A percentile compares a stretch with the other conserved stretches of the same genome.
These are phyloP conservation scores for Luffia ferchaultella DNA, from an alignment of 2,888 invertebrate genomes.

Conservation along the genomic window DNA sequence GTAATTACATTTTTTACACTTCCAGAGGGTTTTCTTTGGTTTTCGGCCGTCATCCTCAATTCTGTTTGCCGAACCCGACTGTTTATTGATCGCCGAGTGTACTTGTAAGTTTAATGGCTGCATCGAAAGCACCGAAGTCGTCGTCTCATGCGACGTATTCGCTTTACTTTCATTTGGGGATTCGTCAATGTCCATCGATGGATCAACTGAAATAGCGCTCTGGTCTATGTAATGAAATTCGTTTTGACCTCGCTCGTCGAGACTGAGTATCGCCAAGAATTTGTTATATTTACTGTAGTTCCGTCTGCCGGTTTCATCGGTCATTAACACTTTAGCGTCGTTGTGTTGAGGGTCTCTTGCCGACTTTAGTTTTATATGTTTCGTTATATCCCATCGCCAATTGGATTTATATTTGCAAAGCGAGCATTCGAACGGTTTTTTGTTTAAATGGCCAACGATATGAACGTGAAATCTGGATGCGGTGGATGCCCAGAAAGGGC, in stretches of 20 bases:
- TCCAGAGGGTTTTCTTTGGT: constrained; percentile 81
- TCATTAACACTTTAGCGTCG: constrained; percentile 85
- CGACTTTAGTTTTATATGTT: constrained; percentile 92
- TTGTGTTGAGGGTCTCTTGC: constrained; percentile 84
- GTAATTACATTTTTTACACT: constrained; percentile 91
- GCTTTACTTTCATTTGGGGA: constrained; percentile 52
- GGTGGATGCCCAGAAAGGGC: constrained; percentile 91
- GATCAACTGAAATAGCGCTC: constrained; percentile 37
- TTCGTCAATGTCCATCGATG: constrained; percentile 53
- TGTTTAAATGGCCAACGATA: constrained; percentile 91
- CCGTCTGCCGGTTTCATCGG: constrained; percentile 88
- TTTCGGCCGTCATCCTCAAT: constrained; percentile 44
- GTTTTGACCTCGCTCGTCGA: constrained; percentile 66
- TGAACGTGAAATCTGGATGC: constrained; percentile 94
- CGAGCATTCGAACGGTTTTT: constrained; percentile 95
- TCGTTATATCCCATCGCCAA: constrained; percentile 97
- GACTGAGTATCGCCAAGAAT: constrained; percentile 75
- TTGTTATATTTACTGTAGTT: constrained; percentile 94
- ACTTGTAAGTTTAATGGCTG: constrained; percentile 70
- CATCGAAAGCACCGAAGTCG: constrained; percentile 38
- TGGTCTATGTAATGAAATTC: constrained; percentile 51
- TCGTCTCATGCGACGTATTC: constrained; percentile 25
- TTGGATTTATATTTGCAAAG: constrained; percentile 93
- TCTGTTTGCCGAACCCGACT: constrained; percentile 24
- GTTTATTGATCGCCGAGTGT: constrained; percentile 26